These are phyloP conservation scores for Uropsilus gracilis DNA, from an alignment of 2,113 vertebrate species.

Conservation along the genomic window DNA sequence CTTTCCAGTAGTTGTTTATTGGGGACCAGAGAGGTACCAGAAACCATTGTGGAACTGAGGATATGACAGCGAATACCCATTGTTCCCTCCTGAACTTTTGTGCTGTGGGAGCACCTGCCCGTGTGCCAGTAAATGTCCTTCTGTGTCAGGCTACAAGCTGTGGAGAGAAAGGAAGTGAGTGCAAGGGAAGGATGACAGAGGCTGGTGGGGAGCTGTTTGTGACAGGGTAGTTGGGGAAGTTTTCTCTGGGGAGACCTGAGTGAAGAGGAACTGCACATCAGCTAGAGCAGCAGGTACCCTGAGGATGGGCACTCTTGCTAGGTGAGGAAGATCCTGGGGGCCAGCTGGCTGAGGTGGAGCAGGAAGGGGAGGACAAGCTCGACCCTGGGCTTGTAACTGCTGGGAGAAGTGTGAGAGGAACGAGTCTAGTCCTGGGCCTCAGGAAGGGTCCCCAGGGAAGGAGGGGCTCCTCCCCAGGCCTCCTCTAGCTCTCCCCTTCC, in stretches of 20 bases:
- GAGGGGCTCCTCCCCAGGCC: background rate
- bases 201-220: background rate
- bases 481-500: background rate
- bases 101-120: background rate
- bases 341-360: background rate
- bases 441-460: background rate
- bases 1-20: background rate
- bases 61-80: background rate
- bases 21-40: background rate
- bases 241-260: background rate
- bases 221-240: background rate
- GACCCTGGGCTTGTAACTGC: no score
- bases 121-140: background rate
- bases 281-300: background rate
- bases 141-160: background rate
- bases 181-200: accelerated
- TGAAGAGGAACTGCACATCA: background rate
- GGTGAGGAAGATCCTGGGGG: background rate
- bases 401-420: background rate
- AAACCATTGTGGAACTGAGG: background rate
- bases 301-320: background rate
- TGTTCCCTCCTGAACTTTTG: background rate
- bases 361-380: background rate
- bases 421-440: background rate
- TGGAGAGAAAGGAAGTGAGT: background rate